Base-by-base conservation (phyloP, 2,888 invertebrate genomes). In the Chrysina gloriosa region DNA sequence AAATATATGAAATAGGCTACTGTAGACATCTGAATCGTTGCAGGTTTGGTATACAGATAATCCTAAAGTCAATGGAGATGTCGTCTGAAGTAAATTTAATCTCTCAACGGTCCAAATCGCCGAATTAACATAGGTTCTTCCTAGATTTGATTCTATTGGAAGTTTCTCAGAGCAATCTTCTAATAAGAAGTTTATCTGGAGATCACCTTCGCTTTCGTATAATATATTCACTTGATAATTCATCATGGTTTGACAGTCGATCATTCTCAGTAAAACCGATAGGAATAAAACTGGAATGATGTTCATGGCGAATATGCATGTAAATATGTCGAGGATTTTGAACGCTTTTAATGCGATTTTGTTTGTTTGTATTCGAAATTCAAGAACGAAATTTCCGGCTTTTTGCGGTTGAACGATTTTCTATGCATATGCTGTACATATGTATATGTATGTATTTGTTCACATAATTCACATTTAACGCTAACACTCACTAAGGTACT, bases 31-130 rank as follows among this genome's bases (percentile, higher is more conserved):
- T 23, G 71, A 71, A 27, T 78, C 76, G 1, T 73, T 73, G 64
- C 81, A 81, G n/a, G 76, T 73, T 63, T 79, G 75, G 69, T 77
- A 78, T 3, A 81, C 73, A 3, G 71, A 63, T 2, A 82, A 21
- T 6, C 80, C 81, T 1, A 82, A 48, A 39, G 71, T 75, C 3
- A 80, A 56, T 2, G 77, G 76, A 6, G 72, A 42, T 4, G 77
- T 63, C 6, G 73, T 63, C 65, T 79, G 73, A 23, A 82, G 70
- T 50, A 72, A 74, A 68, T 83, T 82, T 3, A 83, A 34, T 21
- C 81, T 75, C 50, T 83, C 74, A 1, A 73, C 70, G 1, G 77
- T 77, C 83, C 82, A 83, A 54, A 78, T 72, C 1, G 81, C 80
- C 1, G 81, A 76, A 63, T 78, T 78, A 5, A 78, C 71, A 3